A percentile compares a stretch with the other conserved stretches of the same genome.
Conservation (phyloP, 2,113 vertebrate genomes). For the Brachirus orientalis region DNA sequence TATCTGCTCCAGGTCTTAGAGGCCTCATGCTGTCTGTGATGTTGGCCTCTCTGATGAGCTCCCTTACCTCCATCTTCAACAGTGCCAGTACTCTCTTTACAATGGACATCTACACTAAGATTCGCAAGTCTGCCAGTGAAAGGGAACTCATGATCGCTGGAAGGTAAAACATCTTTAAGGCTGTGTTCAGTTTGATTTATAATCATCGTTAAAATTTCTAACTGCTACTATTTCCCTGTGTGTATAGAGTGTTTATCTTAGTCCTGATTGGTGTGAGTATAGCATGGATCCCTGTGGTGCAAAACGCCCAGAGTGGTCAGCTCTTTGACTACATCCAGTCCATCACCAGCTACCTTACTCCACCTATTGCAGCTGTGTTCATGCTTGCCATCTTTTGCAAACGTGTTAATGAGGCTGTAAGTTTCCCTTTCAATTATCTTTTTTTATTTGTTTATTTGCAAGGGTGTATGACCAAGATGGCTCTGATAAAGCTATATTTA, state of each 20-base stretch:
- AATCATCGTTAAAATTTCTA: not conserved
- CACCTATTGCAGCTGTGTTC: conserved; percentile 93
- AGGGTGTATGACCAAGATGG: not conserved
- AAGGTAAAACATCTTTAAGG: conserved; percentile 73
- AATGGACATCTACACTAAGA: conserved; percentile 94
- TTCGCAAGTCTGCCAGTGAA: conserved; percentile 82
- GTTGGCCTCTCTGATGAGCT: conserved; percentile 98
- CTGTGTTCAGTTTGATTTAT: not conserved
- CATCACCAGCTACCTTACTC: conserved; percentile 92
- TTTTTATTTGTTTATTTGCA: not conserved
- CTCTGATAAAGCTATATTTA: not conserved
- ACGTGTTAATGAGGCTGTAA: conserved; percentile 89
- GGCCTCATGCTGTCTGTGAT: conserved; percentile 96
- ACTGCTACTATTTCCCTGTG: not conserved
- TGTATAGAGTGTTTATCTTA: conserved; percentile 85
- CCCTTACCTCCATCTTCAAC: conserved; percentile 98
- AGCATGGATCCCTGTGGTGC: conserved; percentile 95
- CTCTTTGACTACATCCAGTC: conserved; percentile 97
- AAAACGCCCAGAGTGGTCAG: conserved; percentile 90
- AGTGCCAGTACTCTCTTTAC: conserved; percentile 96
- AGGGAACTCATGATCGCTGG: conserved; percentile 94
- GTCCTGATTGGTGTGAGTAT: conserved; percentile 91
- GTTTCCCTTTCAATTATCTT: conserved; percentile 32
- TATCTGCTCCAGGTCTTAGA: conserved; percentile 84
- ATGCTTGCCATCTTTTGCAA: conserved; percentile 92